These are phyloP conservation scores for Erpobdella octoculata DNA, from an alignment of 2,888 invertebrate genomes.

Conservation along the genomic window DNA sequence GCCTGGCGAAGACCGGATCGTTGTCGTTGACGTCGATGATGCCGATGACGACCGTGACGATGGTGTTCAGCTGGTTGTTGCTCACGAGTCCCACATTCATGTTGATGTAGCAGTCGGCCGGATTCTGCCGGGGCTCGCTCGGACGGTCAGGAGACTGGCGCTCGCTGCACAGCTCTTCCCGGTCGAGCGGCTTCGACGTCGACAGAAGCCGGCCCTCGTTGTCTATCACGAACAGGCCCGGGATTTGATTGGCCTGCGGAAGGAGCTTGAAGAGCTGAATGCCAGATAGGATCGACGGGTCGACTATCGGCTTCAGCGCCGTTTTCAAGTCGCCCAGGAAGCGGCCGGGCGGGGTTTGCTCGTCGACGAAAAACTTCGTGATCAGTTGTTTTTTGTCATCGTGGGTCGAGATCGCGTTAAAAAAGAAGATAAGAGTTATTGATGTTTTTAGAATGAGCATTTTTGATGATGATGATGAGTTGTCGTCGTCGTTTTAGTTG, in stretches of 20 bases:
- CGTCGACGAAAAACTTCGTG: conserved; percentile 20
- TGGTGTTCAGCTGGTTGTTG: background rate
- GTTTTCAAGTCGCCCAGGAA: conserved; percentile 25
- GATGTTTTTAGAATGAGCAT: background rate
- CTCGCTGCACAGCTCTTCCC: conserved; percentile 16
- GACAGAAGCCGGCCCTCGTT: background rate
- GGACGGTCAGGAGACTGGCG: background rate
- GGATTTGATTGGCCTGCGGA: conserved; percentile 10
- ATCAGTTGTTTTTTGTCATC: background rate
- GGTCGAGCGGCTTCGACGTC: conserved; percentile 19
- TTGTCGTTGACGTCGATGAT: conserved; percentile 30
- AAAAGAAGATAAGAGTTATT: too few species aligned
- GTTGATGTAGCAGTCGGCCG: conserved; percentile 24
- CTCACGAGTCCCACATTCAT: conserved; percentile 21
- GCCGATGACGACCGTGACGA: conserved; percentile 13
- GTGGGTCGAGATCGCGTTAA: background rate
- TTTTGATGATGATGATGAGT: background rate
- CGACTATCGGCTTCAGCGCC: conserved; percentile 5
- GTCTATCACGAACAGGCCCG: conserved; percentile 13
- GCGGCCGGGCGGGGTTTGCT: conserved; percentile 12
- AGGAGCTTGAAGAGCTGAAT: conserved; percentile 26
- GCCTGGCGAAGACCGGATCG: conserved; percentile 22
- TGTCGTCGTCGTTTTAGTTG: too few species aligned
- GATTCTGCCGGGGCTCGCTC: background rate
- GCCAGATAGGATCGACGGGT: background rate